A percentile compares a stretch with the other conserved stretches of the same genome.
Evolutionary conservation across 2,113 vertebrate species (phyloP).

Genomic region (Laticauda colubrina): DNA sequence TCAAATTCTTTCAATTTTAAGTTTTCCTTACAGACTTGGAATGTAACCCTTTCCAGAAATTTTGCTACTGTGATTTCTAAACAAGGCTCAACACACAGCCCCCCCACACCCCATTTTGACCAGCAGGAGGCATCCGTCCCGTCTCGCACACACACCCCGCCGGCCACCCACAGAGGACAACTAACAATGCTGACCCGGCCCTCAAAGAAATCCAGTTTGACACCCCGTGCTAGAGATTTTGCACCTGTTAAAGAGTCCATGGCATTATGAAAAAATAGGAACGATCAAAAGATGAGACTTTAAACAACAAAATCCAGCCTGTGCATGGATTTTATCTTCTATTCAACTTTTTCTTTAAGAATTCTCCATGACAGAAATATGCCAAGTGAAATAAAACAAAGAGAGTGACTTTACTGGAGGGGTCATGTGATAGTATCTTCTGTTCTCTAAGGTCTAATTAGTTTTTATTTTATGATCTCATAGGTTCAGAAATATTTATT

Average conservation of each 20-base stretch:
- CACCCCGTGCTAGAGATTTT: background rate
- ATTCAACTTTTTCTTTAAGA: background rate
- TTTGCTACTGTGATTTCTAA: background rate
- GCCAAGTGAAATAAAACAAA: background rate
- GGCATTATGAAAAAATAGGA: background rate
- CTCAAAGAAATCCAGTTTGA: no score
- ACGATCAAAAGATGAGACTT: background rate
- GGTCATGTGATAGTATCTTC: background rate
- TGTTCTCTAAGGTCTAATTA: background rate
- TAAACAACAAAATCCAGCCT: background rate
- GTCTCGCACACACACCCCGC: rapidly evolving
- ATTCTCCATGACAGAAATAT: background rate
- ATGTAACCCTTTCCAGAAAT: background rate
- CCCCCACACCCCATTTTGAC: no score
- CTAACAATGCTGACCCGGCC: no score
- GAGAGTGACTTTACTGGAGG: background rate
- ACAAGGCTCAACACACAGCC: background rate
- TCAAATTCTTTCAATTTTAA: background rate
- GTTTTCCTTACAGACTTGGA: background rate
- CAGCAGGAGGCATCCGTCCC: no score
- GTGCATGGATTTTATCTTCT: background rate
- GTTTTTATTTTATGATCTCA: background rate
- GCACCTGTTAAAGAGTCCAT: background rate
- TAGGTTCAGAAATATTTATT: background rate
- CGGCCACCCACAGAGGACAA: no score